Percentiles rank a stretch among this genome's conserved stretches.
phyloP scores from a whole-genome alignment of 2,113 vertebrate genomes.

The Candoia aspera region DNA sequence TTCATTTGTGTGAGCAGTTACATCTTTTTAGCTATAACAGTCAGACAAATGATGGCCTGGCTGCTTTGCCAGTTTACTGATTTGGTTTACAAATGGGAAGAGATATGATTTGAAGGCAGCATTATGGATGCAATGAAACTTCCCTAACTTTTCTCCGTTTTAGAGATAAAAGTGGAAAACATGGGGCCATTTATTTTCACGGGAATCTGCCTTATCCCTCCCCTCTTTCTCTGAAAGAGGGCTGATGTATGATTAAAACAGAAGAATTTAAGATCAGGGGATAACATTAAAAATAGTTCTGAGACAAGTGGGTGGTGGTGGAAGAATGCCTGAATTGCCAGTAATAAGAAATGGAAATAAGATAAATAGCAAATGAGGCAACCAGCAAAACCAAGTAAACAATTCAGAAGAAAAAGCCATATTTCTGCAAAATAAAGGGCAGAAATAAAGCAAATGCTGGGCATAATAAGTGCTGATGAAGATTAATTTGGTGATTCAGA shows the following conservation, averaged over 20 bases:
- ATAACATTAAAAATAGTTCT: conserved; percentile 7
- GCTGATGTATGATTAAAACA: conserved; percentile 25
- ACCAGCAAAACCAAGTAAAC: conserved; percentile 29
- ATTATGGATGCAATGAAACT: neutral
- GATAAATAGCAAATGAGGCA: conserved; percentile 13
- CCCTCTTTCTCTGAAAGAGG: neutral
- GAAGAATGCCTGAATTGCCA: conserved; percentile 22
- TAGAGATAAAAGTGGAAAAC: conserved; percentile 21
- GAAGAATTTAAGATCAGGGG: conserved; percentile 3
- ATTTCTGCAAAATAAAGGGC: conserved; percentile 16
- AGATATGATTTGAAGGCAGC: neutral
- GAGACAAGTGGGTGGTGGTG: neutral
- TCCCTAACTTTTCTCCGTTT: conserved; percentile 19
- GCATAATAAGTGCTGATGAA: conserved; percentile 23
- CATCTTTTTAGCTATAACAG: neutral
- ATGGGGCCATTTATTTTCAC: conserved; percentile 14
- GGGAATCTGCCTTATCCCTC: neutral
- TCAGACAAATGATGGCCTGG: neutral
- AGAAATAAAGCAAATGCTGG: neutral
- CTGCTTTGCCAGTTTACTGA: neutral
- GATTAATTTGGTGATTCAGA: neutral
- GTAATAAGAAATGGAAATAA: conserved; percentile 44
- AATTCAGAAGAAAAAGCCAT: conserved; percentile 3
- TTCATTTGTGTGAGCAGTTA: neutral
- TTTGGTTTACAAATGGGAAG: conserved; percentile 17